These are phyloP conservation scores for Drosophila bocki DNA, from an alignment of 1,140 invertebrate genomes.

Conservation along the genomic window DNA sequence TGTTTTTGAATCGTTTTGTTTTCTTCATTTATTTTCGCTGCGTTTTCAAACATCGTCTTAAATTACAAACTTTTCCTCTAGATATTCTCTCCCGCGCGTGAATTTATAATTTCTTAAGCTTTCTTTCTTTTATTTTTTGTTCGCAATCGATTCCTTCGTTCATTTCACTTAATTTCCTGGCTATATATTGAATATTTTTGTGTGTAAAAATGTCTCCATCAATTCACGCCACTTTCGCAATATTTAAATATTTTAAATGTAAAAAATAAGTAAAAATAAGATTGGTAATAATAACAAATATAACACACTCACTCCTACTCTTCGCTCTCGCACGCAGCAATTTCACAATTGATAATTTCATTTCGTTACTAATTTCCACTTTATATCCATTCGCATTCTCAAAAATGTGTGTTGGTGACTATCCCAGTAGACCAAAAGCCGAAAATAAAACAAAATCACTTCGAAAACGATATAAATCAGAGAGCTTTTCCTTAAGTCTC, in stretches of 20 bases:
- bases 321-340: slow-evolving; percentile 32
- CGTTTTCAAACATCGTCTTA: slow-evolving; percentile 64
- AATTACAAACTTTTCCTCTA: slow-evolving; percentile 46
- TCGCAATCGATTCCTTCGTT: slow-evolving; percentile 49
- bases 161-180: slow-evolving; percentile 17
- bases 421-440: not conserved
- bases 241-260: slow-evolving; percentile 42
- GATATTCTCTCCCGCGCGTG: slow-evolving; percentile 32
- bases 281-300: slow-evolving; percentile 51
- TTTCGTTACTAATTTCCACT: slow-evolving; percentile 61
- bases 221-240: slow-evolving; percentile 20
- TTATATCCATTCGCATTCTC: slow-evolving; percentile 16
- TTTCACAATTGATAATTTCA: slow-evolving; percentile 76
- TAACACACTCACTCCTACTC: slow-evolving; percentile 43
- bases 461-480: too few relatives aligned
- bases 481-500: too few relatives aligned
- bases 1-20: slow-evolving; percentile 45
- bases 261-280: slow-evolving; percentile 43
- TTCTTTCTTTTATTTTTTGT: slow-evolving; percentile 35
- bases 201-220: slow-evolving; percentile 44
- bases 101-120: slow-evolving; percentile 71
- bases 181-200: slow-evolving; percentile 57
- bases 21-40: slow-evolving; percentile 42
- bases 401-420: slow-evolving; percentile 34
- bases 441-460: not conserved